Conservation (phyloP, 1,140 invertebrate genomes). For the Stenopsyche tienmushanensis region DNA sequence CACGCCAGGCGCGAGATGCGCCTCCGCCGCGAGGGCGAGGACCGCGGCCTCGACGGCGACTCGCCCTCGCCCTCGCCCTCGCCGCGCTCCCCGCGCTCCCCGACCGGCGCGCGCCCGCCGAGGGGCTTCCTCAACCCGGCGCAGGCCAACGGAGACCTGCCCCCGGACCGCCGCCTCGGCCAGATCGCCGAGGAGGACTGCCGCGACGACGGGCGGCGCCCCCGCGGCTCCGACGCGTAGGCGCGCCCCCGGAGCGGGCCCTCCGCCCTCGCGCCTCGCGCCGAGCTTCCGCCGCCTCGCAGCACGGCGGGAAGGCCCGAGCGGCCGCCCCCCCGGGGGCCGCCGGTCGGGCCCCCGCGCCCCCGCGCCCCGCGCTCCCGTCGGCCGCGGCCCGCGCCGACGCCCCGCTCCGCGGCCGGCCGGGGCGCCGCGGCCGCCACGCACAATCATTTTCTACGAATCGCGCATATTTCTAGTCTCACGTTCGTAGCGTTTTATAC, state of each 20-base stretch:
- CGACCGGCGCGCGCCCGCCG: conserved; percentile 37
- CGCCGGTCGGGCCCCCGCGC: conserved; percentile 63
- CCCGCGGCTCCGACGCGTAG: conserved; percentile 47
- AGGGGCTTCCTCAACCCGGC: conserved; percentile 55
- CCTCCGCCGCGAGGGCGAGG: conserved; percentile 50
- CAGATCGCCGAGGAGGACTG: conserved; percentile 63
- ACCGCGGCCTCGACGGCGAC: conserved; percentile 46
- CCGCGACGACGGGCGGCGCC: conserved; percentile 50
- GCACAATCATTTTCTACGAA: conserved; percentile 30
- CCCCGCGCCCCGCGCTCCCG: conserved; percentile 65
- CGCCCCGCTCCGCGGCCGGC: conserved; percentile 86
- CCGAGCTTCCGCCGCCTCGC: conserved; percentile 17
- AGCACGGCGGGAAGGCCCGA: conserved; percentile 65
- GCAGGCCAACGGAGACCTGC: conserved; percentile 48
- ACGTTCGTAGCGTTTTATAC: conserved; percentile 16
- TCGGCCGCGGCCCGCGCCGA: conserved; percentile 62
- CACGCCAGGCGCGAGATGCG: conserved; percentile 61
- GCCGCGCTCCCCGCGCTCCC: conserved; percentile 47
- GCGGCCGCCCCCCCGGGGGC: conserved; percentile 62
- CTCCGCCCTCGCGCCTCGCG: too few relatives aligned
- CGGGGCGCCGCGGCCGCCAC: conserved; percentile 19
- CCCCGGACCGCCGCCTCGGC: conserved; percentile 52
- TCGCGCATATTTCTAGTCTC: conserved; percentile 14
- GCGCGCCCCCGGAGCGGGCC: too few relatives aligned
- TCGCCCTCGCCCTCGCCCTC: conserved; percentile 48